phyloP scores from a whole-genome alignment of 2,888 invertebrate genomes.

The Ypsolopha scabrella region DNA sequence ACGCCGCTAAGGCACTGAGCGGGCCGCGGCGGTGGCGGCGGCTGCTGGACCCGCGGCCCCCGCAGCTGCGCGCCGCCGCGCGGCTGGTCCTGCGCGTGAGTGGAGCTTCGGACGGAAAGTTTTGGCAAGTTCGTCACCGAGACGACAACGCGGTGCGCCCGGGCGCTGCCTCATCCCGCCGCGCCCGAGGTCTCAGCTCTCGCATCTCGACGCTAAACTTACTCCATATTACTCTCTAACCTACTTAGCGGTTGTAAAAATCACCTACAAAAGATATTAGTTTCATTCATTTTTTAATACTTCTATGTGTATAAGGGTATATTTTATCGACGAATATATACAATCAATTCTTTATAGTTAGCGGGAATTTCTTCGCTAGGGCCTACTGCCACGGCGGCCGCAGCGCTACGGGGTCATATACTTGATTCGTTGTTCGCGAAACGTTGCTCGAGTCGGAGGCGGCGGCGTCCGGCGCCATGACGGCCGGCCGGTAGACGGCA shows the following conservation, averaged over 20 bases:
- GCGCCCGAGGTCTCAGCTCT: constrained; percentile 32
- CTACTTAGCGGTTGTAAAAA: constrained; percentile 71
- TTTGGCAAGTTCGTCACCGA: constrained; percentile 61
- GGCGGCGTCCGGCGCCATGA: constrained; percentile 23
- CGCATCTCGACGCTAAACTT: constrained; percentile 53
- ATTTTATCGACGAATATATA: constrained; percentile 58
- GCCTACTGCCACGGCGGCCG: constrained; percentile 33
- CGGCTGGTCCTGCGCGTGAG: constrained; percentile 29
- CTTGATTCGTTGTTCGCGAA: constrained; percentile 70
- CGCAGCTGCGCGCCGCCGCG: constrained; percentile 10
- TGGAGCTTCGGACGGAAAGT: constrained; percentile 65
- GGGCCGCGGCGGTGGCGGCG: constrained; percentile 16
- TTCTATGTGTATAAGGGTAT: constrained; percentile 68
- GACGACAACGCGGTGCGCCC: constrained; percentile 29
- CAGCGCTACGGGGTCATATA: constrained; percentile 59
- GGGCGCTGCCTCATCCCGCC: constrained; percentile 38
- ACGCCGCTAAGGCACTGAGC: constrained; percentile 42
- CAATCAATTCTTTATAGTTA: constrained; percentile 45
- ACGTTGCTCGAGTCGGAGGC: constrained; percentile 61
- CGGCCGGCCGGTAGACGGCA: too few relatives aligned
- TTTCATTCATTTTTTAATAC: constrained; percentile 66
- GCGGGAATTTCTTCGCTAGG: constrained; percentile 58
- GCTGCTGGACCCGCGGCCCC: constrained; percentile 8
- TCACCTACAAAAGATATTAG: constrained; percentile 72
- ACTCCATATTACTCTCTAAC: constrained; percentile 48